phyloP scores from a whole-genome alignment of 2,113 vertebrate genomes.

The Bagarius yarrelli region DNA sequence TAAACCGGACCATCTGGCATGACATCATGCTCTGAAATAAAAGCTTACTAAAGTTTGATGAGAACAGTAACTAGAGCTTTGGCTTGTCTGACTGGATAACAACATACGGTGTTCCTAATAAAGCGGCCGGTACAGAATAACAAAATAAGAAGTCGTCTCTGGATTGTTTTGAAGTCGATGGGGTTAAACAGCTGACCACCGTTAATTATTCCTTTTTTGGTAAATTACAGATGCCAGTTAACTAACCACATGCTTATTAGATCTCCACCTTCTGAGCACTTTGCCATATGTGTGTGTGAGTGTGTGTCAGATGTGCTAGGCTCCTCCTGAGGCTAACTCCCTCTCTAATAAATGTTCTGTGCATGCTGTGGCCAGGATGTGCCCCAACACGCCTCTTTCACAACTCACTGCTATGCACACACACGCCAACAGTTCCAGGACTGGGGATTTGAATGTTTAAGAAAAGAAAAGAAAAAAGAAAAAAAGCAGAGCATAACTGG shows the following conservation, averaged over 20 bases:
- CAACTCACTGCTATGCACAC: slow-evolving; percentile 47
- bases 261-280: slow-evolving; percentile 30
- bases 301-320: slow-evolving; percentile 27
- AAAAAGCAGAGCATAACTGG: slow-evolving; percentile 28
- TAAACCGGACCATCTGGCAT: slow-evolving; percentile 10
- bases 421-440: slow-evolving; percentile 42
- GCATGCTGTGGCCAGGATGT: slow-evolving; percentile 44
- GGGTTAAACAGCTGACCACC: not conserved
- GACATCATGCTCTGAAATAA: not conserved
- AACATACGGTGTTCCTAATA: not conserved
- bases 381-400: slow-evolving; percentile 53
- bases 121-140: not conserved
- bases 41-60: not conserved
- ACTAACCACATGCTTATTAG: slow-evolving; percentile 24
- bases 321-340: slow-evolving; percentile 36
- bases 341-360: slow-evolving; percentile 42
- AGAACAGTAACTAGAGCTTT: not conserved
- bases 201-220: slow-evolving; percentile 4
- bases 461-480: slow-evolving; percentile 31
- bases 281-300: not conserved
- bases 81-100: too few relatives aligned
- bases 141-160: too few relatives aligned
- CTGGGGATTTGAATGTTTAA: slow-evolving; percentile 41
- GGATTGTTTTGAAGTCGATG: too few relatives aligned
- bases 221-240: slow-evolving; percentile 24